A percentile compares a stretch with the other conserved stretches of the same genome.
phyloP scores from a whole-genome alignment of 1,140 invertebrate genomes.

The Magallana angulata region DNA sequence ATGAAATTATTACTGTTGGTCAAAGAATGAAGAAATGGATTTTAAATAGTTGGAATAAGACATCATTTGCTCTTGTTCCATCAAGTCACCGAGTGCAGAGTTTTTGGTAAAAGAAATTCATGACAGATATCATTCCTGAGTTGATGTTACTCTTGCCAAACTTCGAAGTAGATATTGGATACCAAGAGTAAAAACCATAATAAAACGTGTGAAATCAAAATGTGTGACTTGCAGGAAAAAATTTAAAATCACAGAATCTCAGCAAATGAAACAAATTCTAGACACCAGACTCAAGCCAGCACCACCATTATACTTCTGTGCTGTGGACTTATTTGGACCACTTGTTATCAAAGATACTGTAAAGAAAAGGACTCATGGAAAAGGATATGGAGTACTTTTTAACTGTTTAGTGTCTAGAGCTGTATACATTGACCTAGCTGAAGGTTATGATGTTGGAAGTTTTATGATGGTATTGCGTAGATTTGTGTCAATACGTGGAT shows the following conservation, averaged over 20 bases:
- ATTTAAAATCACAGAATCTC: too few relatives aligned
- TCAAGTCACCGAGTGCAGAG: not conserved
- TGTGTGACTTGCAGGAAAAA: constrained; percentile 27
- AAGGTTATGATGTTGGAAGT: constrained; percentile 30
- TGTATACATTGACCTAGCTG: constrained; percentile 46
- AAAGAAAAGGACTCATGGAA: constrained; percentile 43
- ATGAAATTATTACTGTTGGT: too few relatives aligned
- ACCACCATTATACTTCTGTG: not conserved
- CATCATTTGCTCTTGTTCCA: not conserved
- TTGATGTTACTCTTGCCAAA: constrained; percentile 11
- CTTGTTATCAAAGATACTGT: constrained; percentile 42
- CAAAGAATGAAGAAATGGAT: too few relatives aligned
- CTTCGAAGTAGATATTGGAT: constrained; percentile 20
- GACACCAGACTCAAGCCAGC: too few relatives aligned
- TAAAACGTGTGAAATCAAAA: constrained; percentile 13
- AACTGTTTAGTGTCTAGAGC: constrained; percentile 43
- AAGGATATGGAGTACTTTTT: constrained; percentile 46
- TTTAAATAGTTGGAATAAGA: not conserved
- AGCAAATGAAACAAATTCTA: too few relatives aligned
- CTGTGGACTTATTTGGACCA: constrained; percentile 34
- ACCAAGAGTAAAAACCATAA: not conserved
- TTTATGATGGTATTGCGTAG: constrained; percentile 45
- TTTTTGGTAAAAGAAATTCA: not conserved
- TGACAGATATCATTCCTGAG: not conserved
- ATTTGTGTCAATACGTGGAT: constrained; percentile 40